Base-by-base conservation (phyloP, 2,113 vertebrate genomes). In the Clarias macrocephalus region DNA sequence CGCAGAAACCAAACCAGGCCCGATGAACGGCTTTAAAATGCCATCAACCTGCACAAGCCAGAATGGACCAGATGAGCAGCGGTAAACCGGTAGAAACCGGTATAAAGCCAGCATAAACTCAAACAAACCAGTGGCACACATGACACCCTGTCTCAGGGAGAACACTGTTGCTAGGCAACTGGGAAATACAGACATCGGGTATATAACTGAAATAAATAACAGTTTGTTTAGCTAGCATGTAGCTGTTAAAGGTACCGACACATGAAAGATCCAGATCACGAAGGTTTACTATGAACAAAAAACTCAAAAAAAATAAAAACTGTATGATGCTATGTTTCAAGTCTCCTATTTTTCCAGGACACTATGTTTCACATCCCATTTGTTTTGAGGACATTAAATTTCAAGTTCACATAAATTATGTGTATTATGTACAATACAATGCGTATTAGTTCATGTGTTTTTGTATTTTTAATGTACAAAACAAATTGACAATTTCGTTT, bases 111-210 rank as follows among this genome's bases (percentile, higher is more conserved):
- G 30, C 13, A 66, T 66, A 28, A 66, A 28, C n/a, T 25, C 16
- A 33, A 72, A 72, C 33, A 37, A 19, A 13, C 30, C 25, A n/a
- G 10, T 65, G 5, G 10, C n/a, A 28, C 63, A n/a, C 12, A 21
- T 19, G 1, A 7, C 68, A 21, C 70, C 2, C 33, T 52, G 72
- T 48, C 48, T 75, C 37, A 48, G 18, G 25, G 48, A 54, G 23
- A 52, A 77, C 12, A 77, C 52, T 57, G 75, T 79, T 79, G 75
- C 75, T 79, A 79, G 28, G 75, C 52, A 79, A 79, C 75, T 28
- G 25, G 75, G 73, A 52, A 79, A 79, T 56, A 28, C 52, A 79
- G 52, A 28, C 75, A 28, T 76, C 72, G 23, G 9, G 18, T 30
- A 68, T 0, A 68, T 79, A 56, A 52, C n/a, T 18, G 48, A 48